phyloP scores from a whole-genome alignment of 2,797 vertebrate genomes.

The Melanotaenia nigrans region DNA sequence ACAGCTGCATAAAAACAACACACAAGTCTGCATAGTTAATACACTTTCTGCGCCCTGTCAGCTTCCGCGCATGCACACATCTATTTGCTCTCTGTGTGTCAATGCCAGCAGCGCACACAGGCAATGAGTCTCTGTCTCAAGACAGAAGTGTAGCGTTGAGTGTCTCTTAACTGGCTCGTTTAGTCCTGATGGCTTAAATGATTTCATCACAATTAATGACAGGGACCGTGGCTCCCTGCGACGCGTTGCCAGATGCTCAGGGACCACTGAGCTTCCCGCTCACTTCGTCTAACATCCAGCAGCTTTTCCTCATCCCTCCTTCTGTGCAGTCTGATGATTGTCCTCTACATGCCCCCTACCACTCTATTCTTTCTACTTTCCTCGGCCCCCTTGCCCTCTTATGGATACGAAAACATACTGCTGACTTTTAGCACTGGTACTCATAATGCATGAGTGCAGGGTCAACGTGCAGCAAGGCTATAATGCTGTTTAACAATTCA shows the following conservation, averaged over 20 bases:
- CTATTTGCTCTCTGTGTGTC: conserved; percentile 65
- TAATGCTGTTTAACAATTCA: conserved; percentile 44
- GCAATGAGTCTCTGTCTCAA: conserved; percentile 72
- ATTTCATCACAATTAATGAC: conserved; percentile 99
- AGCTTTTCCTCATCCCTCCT: conserved; percentile 83
- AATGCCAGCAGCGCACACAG: conserved; percentile 39
- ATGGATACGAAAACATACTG: conserved; percentile 62
- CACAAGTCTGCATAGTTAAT: conserved; percentile 27
- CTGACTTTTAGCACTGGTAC: conserved; percentile 32
- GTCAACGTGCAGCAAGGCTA: conserved; percentile 39
- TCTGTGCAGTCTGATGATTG: conserved; percentile 90
- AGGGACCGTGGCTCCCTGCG: conserved; percentile 90
- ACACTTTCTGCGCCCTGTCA: conserved; percentile 42
- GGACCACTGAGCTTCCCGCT: conserved; percentile 82
- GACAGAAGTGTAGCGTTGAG: conserved; percentile 88
- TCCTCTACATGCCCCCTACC: conserved; percentile 93
- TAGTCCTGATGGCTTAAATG: conserved; percentile 99
- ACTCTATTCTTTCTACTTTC: conserved; percentile 50
- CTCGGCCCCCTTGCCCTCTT: conserved; percentile 45
- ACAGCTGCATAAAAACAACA: conserved; percentile 20
- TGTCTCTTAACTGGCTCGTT: conserved; percentile 97
- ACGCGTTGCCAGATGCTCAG: conserved; percentile 95
- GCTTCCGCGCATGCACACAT: conserved; percentile 38
- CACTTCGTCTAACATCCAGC: conserved; percentile 79
- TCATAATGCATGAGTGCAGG: conserved; percentile 21